Percentiles rank a stretch among this genome's conserved stretches.
Evolutionary conservation across 2,888 invertebrate genomes (phyloP).

Genomic region (Eilema griseolum): DNA sequence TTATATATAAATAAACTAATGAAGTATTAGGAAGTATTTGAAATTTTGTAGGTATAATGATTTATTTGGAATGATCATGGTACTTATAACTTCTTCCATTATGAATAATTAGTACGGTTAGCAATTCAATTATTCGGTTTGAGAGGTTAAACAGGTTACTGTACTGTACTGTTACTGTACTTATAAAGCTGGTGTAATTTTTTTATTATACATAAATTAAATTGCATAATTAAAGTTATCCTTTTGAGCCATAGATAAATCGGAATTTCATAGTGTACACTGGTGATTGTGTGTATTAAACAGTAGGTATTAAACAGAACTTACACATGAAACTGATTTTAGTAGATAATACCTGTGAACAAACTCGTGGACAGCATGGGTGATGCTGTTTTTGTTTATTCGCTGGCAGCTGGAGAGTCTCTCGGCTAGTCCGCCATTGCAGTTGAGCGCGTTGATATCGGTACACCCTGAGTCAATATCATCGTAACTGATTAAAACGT

Average conservation of each 20-base stretch:
- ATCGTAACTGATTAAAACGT: not conserved
- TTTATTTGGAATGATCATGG: no score
- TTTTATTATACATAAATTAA: no score
- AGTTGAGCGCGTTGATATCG: conserved; percentile 90
- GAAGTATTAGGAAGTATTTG: not conserved
- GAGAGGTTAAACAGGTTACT: no score
- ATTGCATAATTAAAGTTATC: no score
- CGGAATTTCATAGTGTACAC: not conserved
- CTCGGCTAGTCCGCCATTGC: conserved; percentile 88
- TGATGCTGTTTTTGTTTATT: conserved; percentile 84
- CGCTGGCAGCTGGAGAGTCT: conserved; percentile 85
- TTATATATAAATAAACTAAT: no score
- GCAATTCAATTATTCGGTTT: not conserved
- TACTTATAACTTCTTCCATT: not conserved
- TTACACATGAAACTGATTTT: not conserved
- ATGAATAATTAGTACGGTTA: not conserved
- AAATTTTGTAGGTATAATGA: no score
- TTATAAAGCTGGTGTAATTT: no score
- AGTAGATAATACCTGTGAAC: conserved; percentile 69
- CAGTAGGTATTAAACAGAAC: not conserved
- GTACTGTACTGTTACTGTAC: no score
- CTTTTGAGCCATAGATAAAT: not conserved
- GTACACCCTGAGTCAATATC: conserved; percentile 82
- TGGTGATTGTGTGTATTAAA: no score
- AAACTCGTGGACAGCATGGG: conserved; percentile 82